phyloP scores from a whole-genome alignment of 1,140 invertebrate species.

The Drosophila tsacasi region DNA sequence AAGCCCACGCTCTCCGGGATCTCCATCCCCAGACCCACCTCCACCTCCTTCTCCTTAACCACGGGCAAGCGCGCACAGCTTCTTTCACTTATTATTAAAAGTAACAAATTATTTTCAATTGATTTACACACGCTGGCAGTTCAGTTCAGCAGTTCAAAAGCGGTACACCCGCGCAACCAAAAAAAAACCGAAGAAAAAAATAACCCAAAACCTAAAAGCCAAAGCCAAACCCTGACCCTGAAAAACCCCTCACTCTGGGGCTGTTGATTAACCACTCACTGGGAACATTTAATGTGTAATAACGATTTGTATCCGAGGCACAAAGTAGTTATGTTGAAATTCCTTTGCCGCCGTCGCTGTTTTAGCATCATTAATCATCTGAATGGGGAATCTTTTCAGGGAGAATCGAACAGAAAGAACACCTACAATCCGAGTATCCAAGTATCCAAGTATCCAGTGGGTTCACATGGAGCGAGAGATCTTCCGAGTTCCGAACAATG shows the following conservation, averaged over 20 bases:
- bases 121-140: conserved; percentile 79
- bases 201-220: not conserved
- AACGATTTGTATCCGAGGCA: conserved; percentile 85
- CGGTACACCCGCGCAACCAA: conserved; percentile 58
- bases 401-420: conserved; percentile 39
- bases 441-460: conserved; percentile 29
- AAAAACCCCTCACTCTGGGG: conserved; percentile 10
- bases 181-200: not conserved
- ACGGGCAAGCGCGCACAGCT: conserved; percentile 62
- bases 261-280: conserved; percentile 85
- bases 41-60: conserved; percentile 8
- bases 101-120: conserved; percentile 85
- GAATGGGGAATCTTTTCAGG: conserved; percentile 81
- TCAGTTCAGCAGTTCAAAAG: conserved; percentile 76
- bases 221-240: conserved; percentile 63
- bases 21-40: not conserved
- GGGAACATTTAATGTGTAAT: conserved; percentile 85
- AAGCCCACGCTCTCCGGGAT: conserved; percentile 44
- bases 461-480: conserved; percentile 40
- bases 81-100: conserved; percentile 85
- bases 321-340: conserved; percentile 84
- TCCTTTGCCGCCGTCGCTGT: conserved; percentile 67
- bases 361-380: conserved; percentile 77
- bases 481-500: conserved; percentile 72
- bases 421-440: conserved; percentile 48